Evolutionary conservation across 2,113 vertebrate genomes (phyloP).

Genomic region (Rhinoderma darwinii): DNA sequence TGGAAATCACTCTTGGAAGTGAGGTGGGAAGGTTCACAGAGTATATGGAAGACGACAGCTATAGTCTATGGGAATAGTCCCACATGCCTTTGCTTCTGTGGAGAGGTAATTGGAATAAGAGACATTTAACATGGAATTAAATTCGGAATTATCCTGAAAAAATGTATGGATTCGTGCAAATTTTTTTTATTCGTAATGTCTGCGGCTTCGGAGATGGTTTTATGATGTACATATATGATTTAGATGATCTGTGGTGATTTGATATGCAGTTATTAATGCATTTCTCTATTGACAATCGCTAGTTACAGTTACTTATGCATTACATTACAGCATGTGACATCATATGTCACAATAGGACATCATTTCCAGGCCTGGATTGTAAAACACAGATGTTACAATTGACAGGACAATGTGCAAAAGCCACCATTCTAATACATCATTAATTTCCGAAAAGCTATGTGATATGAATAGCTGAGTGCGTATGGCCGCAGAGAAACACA

Average conservation of each 20-base stretch:
- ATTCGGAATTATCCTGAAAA: no score
- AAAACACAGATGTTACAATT: not conserved
- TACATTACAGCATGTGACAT: not conserved
- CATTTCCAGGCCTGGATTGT: not conserved
- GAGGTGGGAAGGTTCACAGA: not conserved
- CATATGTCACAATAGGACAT: not conserved
- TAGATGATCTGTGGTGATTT: no score
- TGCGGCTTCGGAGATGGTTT: not conserved
- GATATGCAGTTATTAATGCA: not conserved
- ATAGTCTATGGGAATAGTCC: not conserved
- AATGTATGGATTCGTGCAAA: no score
- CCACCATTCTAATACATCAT: not conserved
- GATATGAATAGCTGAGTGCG: not conserved
- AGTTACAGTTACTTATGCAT: not conserved
- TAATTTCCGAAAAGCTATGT: not conserved
- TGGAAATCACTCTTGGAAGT: not conserved
- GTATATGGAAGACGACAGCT: not conserved
- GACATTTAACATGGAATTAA: not conserved
- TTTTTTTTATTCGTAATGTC: not conserved
- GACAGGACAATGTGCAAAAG: not conserved
- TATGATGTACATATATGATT: no score
- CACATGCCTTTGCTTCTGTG: not conserved
- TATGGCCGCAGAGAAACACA: not conserved
- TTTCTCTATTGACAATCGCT: not conserved
- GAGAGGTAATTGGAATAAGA: not conserved